Evolutionary conservation across 2,797 vertebrate species (phyloP).

Genomic region (Schizopygopsis malacanthus): DNA sequence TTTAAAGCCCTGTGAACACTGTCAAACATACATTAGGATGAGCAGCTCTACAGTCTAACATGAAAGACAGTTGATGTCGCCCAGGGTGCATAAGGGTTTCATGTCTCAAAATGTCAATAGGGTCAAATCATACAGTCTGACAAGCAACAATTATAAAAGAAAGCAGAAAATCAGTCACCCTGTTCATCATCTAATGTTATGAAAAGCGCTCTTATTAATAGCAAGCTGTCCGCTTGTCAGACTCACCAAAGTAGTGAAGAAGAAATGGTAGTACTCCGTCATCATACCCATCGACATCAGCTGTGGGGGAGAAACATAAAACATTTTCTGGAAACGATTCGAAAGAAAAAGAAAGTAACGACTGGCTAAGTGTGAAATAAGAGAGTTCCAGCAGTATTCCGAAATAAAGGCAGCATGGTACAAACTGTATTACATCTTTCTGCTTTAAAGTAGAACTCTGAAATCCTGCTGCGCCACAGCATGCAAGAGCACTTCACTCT

Average conservation of each 20-base stretch:
- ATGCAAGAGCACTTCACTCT: slow-evolving; percentile 21
- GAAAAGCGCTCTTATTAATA: slow-evolving; percentile 6
- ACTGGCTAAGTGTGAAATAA: slow-evolving; percentile 9
- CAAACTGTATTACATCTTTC: slow-evolving; percentile 11
- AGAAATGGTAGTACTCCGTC: slow-evolving; percentile 98
- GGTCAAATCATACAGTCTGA: background rate
- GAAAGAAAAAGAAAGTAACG: background rate
- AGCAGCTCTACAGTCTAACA: background rate
- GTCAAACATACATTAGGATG: background rate
- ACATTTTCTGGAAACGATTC: background rate
- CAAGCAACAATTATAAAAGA: slow-evolving; percentile 8
- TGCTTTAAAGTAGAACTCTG: slow-evolving; percentile 26
- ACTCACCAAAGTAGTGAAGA: slow-evolving; percentile 97
- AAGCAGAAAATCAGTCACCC: background rate
- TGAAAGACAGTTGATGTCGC: background rate
- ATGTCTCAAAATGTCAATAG: background rate
- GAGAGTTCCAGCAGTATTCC: background rate
- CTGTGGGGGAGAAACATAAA: slow-evolving; percentile 72
- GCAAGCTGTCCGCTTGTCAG: background rate
- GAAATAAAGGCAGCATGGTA: slow-evolving; percentile 16
- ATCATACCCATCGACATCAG: slow-evolving; percentile 98
- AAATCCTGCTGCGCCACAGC: slow-evolving; percentile 27
- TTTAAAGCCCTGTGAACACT: slow-evolving; percentile 1
- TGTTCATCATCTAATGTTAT: background rate
- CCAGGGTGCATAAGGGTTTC: background rate